Evolutionary conservation across 92 coral and sea anemone species (phyloP), one percentile per base, ranked within the genome.

Genomic region (Parazoanthus darwini): DNA sequence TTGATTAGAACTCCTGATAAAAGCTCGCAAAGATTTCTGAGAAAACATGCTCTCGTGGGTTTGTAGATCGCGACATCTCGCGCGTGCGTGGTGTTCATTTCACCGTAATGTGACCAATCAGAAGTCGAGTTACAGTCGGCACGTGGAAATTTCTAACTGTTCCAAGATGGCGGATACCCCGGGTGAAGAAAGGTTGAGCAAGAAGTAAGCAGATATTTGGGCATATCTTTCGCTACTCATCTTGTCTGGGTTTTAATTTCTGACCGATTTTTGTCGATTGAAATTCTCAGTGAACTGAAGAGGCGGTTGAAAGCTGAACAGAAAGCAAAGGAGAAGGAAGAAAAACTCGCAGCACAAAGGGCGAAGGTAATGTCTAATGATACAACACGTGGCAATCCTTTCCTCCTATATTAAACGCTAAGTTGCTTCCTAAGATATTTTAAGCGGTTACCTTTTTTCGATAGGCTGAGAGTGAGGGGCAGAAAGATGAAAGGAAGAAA

Each of bases 291-390:
- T 89, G 99, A 97, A 90, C 83, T 91, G 1, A 97, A 97, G 91
- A 91, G 99, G 39, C 94, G 99, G 43, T 82, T 91, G 78, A 97
- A 97, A 89, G 98, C 98, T 1, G 98, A 97, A 88, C 91, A 95
- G 89, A 97, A 97, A 80, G 99, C 98, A 29, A 95, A 95, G 86
- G 99, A 97, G 86, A 97, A 97, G 67, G 98, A 92, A 44, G 97
- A 93, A 4, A 97, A 97, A 82, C 88, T 87, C 43, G 94, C 93
- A 2, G 90, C 89, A 1, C 91, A 88, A 74, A 95, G 91, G 91
- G 98, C 92, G 81, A 79, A 81, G 81, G 77, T 78, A 63, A 8
- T n/a, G n/a, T n/a, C n/a, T n/a, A n/a, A n/a, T 68, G 18, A 26
- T 38, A 43, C 25, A 38, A 72, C 92, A 80, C 93, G 93, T 88